Evolutionary conservation across 2,113 vertebrate species (phyloP).

Genomic region (Willisornis vidua): DNA sequence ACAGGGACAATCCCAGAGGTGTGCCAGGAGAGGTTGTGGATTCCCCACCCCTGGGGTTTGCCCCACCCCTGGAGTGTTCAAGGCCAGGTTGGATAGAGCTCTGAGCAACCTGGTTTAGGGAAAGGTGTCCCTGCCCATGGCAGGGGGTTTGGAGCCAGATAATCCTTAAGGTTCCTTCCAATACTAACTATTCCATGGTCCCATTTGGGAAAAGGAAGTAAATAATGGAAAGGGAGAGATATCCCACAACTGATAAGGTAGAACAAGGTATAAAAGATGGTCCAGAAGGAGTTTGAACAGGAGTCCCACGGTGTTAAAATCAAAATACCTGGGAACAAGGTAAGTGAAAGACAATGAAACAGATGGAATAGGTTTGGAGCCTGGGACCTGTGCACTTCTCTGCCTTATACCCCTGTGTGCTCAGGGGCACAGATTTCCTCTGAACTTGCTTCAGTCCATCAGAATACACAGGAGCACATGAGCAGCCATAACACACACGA

Average conservation of each 20-base stretch:
- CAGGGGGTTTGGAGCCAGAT: not conserved
- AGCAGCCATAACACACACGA: fast-evolving
- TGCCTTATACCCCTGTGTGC: not conserved
- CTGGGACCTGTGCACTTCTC: not conserved
- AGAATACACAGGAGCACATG: not conserved
- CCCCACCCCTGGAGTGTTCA: not conserved
- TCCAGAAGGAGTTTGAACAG: not conserved
- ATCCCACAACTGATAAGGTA: not conserved
- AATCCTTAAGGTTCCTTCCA: not conserved
- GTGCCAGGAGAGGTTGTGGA: not conserved
- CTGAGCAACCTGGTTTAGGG: not conserved
- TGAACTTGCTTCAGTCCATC: not conserved
- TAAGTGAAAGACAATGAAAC: not conserved
- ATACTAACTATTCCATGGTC: not conserved
- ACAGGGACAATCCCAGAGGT: not conserved
- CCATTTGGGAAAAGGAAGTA: not conserved
- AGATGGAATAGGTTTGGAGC: not conserved
- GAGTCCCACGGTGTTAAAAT: not conserved
- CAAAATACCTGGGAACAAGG: not conserved
- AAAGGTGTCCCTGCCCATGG: not conserved
- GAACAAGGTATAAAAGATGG: not conserved
- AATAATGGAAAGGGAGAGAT: not conserved
- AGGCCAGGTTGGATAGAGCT: not conserved
- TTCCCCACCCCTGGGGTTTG: not conserved
- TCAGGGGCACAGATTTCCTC: not conserved